Evolutionary conservation across 1,140 invertebrate genomes (phyloP).

Genomic region (Phocides pigmalion): DNA sequence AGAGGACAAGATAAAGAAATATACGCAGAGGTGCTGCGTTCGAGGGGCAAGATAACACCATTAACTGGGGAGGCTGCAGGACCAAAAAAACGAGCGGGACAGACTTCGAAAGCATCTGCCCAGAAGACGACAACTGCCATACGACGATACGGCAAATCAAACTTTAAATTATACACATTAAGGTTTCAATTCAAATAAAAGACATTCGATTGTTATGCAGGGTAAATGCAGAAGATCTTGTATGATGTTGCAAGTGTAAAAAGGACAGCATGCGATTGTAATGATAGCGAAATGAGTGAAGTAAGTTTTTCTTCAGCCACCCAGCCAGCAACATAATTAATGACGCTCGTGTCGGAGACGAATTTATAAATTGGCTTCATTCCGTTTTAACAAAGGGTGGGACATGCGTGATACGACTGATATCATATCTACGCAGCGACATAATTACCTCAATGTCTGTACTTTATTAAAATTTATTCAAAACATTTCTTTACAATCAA

Average conservation of each 20-base stretch:
- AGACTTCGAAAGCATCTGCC: conserved; percentile 32
- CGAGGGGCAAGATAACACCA: conserved; percentile 79
- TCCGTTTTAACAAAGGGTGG: conserved; percentile 69
- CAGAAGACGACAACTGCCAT: conserved; percentile 44
- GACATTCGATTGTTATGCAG: not conserved
- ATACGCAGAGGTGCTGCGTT: conserved; percentile 81
- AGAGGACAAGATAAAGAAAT: conserved; percentile 82
- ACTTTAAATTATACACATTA: conserved; percentile 34
- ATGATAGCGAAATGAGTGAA: conserved; percentile 80
- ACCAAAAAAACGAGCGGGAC: conserved; percentile 69
- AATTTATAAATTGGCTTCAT: conserved; percentile 82
- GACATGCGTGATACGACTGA: conserved; percentile 69
- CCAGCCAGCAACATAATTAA: conserved; percentile 83
- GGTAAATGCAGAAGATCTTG: conserved; percentile 4
- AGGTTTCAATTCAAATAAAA: conserved; percentile 35
- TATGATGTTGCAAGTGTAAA: conserved; percentile 49
- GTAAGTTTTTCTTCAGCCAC: conserved; percentile 82
- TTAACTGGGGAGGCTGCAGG: conserved; percentile 74
- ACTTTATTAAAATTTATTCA: conserved; percentile 23
- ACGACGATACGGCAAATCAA: conserved; percentile 29
- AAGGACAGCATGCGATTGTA: conserved; percentile 65
- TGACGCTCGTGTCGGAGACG: conserved; percentile 78
- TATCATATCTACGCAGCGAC: conserved; percentile 56
- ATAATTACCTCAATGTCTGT: conserved; percentile 49
- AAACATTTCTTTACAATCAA: not conserved